These are phyloP conservation scores for Notamacropus eugenii DNA, from an alignment of 2,797 vertebrate genomes.

Conservation along the genomic window DNA sequence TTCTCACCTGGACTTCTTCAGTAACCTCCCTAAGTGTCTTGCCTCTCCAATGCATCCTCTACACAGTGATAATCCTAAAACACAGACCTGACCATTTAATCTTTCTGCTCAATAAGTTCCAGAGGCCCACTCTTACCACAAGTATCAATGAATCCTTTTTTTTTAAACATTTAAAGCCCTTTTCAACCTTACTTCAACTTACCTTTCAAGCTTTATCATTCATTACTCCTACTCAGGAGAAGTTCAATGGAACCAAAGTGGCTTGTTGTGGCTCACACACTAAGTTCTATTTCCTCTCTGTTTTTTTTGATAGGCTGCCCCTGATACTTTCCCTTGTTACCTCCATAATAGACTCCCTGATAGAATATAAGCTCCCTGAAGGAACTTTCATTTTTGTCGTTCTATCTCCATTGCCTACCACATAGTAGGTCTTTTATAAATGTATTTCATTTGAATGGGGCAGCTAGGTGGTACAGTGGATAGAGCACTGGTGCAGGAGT, in stretches of 20 bases:
- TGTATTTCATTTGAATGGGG: background rate
- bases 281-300: background rate
- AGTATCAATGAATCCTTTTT: too few species aligned
- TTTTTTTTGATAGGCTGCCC: background rate
- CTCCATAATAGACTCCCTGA: background rate
- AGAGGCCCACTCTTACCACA: too few species aligned
- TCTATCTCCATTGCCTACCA: background rate
- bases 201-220: background rate
- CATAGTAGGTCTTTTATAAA: background rate
- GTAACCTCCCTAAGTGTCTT: too few species aligned
- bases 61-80: too few species aligned
- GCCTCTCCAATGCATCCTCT: too few species aligned
- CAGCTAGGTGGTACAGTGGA: too few species aligned
- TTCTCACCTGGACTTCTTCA: too few species aligned
- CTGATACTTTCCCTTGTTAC: background rate
- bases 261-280: background rate
- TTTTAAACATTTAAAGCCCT: background rate
- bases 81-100: too few species aligned
- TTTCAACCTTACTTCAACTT: background rate
- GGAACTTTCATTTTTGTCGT: background rate
- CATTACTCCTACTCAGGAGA: background rate
- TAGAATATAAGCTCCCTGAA: background rate
- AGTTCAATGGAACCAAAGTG: background rate
- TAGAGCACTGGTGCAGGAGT: too few species aligned
- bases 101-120: too few species aligned